Conservation (phyloP, 2,888 invertebrate genomes). For the Diarsia dahlii region DNA sequence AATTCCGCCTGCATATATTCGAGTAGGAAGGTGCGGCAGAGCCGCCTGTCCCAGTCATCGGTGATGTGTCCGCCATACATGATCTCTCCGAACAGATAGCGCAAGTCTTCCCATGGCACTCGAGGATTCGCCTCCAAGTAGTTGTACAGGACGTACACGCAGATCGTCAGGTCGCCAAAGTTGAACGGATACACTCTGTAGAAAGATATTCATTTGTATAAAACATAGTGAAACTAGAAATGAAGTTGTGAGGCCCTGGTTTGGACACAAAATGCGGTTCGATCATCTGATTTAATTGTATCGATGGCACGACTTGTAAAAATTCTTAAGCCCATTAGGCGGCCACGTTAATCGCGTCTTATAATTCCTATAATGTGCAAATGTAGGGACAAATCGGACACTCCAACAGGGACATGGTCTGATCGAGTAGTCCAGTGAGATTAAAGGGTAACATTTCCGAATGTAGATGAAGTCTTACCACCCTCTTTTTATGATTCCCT, state of each 20-base stretch:
- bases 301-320: background rate
- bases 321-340: background rate
- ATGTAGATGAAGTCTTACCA: background rate
- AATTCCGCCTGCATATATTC: slow-evolving; percentile 97
- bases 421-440: background rate
- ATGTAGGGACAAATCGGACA: background rate
- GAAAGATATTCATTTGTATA: slow-evolving; percentile 13
- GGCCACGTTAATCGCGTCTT: background rate
- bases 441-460: background rate
- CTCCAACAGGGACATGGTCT: background rate
- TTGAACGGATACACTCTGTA: slow-evolving; percentile 93
- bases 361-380: background rate
- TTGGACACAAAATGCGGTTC: background rate
- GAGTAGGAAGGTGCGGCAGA: slow-evolving; percentile 96
- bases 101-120: slow-evolving; percentile 98
- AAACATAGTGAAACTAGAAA: background rate
- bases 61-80: slow-evolving; percentile 99
- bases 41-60: slow-evolving; percentile 98
- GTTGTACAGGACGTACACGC: slow-evolving; percentile 97
- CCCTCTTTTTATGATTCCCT: background rate
- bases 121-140: slow-evolving; percentile 97
- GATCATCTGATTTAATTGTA: background rate
- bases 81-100: slow-evolving; percentile 98
- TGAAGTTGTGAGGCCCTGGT: background rate
- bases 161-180: slow-evolving; percentile 97